Percentiles rank a stretch among this genome's conserved stretches.
These are phyloP conservation scores for Cossypha dichroa DNA, from an alignment of 2,797 vertebrate genomes.

Conservation along the genomic window DNA sequence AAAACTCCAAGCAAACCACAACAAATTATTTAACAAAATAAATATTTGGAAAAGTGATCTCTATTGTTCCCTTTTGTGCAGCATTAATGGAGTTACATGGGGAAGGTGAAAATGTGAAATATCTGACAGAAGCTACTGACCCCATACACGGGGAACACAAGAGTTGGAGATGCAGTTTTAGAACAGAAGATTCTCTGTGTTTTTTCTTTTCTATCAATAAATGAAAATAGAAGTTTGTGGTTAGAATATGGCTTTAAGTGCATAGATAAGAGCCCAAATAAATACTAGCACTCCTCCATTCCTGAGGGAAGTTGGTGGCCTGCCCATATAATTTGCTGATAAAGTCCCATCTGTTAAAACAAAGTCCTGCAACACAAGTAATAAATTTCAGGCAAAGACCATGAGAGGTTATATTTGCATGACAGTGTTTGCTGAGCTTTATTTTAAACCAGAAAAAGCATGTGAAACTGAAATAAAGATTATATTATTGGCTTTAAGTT, in stretches of 20 bases:
- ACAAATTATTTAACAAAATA: conserved; percentile 29
- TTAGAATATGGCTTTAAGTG: conserved; percentile 69
- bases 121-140: background rate
- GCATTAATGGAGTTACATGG: too few relatives aligned
- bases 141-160: background rate
- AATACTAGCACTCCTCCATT: conserved; percentile 75
- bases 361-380: conserved; percentile 68
- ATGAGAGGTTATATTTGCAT: conserved; percentile 75
- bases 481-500: conserved; percentile 66
- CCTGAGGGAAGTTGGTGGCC: conserved; percentile 76
- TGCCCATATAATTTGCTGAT: conserved; percentile 81
- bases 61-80: background rate
- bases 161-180: background rate
- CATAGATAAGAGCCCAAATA: conserved; percentile 77
- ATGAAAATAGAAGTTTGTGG: conserved; percentile 71
- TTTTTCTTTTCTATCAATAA: conserved; percentile 65
- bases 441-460: conserved; percentile 57
- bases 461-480: conserved; percentile 75
- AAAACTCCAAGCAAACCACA: background rate
- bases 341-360: conserved; percentile 85
- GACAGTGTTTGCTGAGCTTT: conserved; percentile 69
- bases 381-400: conserved; percentile 77
- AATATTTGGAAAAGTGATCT: background rate
- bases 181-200: conserved; percentile 59
- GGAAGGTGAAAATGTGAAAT: background rate